phyloP scores from a whole-genome alignment of 2,888 invertebrate species.

The Melinaea marsaeus region DNA sequence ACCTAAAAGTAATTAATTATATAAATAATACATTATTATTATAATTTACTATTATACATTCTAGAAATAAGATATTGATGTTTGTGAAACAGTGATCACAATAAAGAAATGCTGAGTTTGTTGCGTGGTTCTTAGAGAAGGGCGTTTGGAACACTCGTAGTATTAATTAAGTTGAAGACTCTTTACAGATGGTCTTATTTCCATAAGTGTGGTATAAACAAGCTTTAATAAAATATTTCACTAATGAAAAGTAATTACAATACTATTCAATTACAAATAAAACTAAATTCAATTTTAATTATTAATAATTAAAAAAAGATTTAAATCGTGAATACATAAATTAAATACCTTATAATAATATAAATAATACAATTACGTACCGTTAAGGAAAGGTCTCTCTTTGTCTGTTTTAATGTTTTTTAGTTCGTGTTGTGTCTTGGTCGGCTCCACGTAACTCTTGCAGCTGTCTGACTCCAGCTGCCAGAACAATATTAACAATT shows the following conservation, averaged over 20 bases:
- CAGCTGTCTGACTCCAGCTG: constrained; percentile 65
- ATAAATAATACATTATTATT: not conserved
- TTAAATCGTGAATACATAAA: not conserved
- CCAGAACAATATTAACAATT: not conserved
- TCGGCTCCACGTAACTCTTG: constrained; percentile 59
- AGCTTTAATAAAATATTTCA: no score
- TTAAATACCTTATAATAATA: not conserved
- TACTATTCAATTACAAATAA: no score
- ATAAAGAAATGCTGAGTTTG: not conserved
- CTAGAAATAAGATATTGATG: constrained; percentile 6
- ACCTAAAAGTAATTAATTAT: constrained; percentile 41
- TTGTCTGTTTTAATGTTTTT: constrained; percentile 50
- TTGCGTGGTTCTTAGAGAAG: not conserved
- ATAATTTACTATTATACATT: not conserved
- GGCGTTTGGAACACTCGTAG: no score
- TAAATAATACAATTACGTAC: constrained; percentile 43
- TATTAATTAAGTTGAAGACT: no score
- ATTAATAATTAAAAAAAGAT: not conserved
- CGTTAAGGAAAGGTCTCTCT: constrained; percentile 61
- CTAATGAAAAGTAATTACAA: no score
- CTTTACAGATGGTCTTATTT: no score
- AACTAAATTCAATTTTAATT: not conserved
- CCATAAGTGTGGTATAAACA: no score
- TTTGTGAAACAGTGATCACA: not conserved
- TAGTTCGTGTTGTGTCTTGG: constrained; percentile 37